Evolutionary conservation across 1,140 invertebrate genomes (phyloP).

Genomic region (Drosophila parvula): DNA sequence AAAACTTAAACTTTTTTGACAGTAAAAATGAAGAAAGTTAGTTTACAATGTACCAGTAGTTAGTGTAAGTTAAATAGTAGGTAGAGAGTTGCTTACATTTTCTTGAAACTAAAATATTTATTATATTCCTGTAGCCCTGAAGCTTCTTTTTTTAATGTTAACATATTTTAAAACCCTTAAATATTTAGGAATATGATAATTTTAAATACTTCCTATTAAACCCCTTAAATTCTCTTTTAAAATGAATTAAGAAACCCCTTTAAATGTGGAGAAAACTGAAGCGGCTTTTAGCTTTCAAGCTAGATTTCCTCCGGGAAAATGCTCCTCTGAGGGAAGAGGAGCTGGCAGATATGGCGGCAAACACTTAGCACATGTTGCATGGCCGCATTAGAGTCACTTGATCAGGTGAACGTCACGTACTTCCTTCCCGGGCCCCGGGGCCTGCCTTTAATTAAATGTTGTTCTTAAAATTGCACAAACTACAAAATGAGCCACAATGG

Average conservation of each 20-base stretch:
- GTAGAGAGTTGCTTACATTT: too few relatives aligned
- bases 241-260: neutral
- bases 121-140: too few relatives aligned
- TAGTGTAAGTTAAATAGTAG: too few relatives aligned
- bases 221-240: neutral
- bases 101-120: too few relatives aligned
- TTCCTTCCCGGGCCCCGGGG: slow-evolving; percentile 3
- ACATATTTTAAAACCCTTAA: too few relatives aligned
- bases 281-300: neutral
- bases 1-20: too few relatives aligned
- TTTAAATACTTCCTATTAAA: too few relatives aligned
- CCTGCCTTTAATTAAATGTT: slow-evolving; percentile 74
- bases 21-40: too few relatives aligned
- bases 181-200: too few relatives aligned
- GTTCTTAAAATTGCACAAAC: slow-evolving; percentile 75
- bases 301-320: slow-evolving; percentile 1
- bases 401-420: slow-evolving; percentile 67
- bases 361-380: slow-evolving; percentile 21
- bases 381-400: slow-evolving; percentile 41
- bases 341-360: slow-evolving; percentile 11
- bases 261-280: neutral
- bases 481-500: slow-evolving; percentile 79
- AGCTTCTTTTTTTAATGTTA: too few relatives aligned
- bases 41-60: too few relatives aligned
- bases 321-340: neutral